These are phyloP conservation scores for Ammospiza caudacuta DNA, from an alignment of 2,113 vertebrate species.

Conservation along the genomic window DNA sequence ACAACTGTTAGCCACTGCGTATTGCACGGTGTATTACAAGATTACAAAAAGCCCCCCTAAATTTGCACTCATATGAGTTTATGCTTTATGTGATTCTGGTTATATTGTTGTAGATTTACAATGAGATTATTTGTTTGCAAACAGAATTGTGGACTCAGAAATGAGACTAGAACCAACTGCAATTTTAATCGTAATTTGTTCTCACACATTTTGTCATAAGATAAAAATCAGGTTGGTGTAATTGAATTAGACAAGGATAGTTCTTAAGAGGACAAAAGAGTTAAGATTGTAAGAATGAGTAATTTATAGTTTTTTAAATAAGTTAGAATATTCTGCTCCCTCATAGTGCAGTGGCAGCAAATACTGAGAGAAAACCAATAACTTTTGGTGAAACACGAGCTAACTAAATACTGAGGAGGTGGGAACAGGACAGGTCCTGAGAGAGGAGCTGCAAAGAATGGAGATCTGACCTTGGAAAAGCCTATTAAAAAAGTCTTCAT, in stretches of 20 bases:
- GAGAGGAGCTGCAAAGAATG: not conserved
- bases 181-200: constrained; percentile 44
- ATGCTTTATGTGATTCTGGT: not conserved
- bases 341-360: not conserved
- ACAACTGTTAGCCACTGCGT: not conserved
- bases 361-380: constrained; percentile 1
- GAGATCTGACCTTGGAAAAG: not conserved
- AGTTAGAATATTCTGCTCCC: constrained; percentile 57
- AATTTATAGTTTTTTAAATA: constrained; percentile 58
- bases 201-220: constrained; percentile 35
- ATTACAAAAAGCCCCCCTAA: accelerated
- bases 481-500: not conserved
- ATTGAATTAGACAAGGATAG: constrained; percentile 58
- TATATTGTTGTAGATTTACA: not conserved
- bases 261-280: constrained; percentile 56
- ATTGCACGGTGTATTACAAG: not conserved
- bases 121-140: constrained; percentile 17
- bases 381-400: constrained; percentile 42
- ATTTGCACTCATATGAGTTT: accelerated
- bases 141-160: not conserved
- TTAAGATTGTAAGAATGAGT: constrained; percentile 50
- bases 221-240: constrained; percentile 62
- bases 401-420: not conserved
- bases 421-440: not conserved
- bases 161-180: not conserved